Percentiles rank a stretch among this genome's conserved stretches.
Conservation (phyloP, 2,888 invertebrate species). For the Thecocarcelia acutangulata region DNA sequence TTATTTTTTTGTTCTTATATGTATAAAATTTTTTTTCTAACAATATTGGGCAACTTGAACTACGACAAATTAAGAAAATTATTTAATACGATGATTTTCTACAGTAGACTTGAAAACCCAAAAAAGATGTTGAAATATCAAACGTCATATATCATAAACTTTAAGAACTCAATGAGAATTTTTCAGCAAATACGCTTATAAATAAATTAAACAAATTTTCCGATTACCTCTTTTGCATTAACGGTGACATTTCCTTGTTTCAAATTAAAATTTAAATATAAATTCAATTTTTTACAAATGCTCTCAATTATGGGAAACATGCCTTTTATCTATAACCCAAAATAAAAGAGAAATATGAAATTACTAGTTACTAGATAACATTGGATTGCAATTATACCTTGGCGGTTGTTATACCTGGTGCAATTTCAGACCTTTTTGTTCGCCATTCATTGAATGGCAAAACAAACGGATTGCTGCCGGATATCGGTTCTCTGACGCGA, state of each 20-base stretch:
- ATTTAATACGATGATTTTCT: no score
- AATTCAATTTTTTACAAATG: conserved; percentile 45
- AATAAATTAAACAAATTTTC: not conserved
- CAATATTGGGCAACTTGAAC: no score
- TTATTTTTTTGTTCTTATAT: no score
- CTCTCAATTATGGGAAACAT: conserved; percentile 66
- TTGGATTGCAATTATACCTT: conserved; percentile 70
- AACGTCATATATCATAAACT: no score
- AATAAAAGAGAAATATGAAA: no score
- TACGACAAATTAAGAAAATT: no score
- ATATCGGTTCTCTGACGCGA: conserved; percentile 67
- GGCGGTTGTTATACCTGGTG: conserved; percentile 82
- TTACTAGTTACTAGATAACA: no score
- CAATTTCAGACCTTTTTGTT: conserved; percentile 80
- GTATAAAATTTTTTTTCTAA: no score
- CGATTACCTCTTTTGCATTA: conserved; percentile 57
- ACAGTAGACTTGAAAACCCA: no score
- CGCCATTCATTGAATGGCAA: conserved; percentile 79
- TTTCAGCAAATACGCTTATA: no score
- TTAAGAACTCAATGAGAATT: no score
- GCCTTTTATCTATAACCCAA: conserved; percentile 47
- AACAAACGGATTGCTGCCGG: conserved; percentile 72
- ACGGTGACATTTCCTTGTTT: conserved; percentile 16
- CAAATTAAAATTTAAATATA: conserved; percentile 34
- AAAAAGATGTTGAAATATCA: no score